Percentiles rank a stretch among this genome's conserved stretches.
Conservation (phyloP, 2,888 invertebrate genomes). For the Gisinianus flammeolus region DNA sequence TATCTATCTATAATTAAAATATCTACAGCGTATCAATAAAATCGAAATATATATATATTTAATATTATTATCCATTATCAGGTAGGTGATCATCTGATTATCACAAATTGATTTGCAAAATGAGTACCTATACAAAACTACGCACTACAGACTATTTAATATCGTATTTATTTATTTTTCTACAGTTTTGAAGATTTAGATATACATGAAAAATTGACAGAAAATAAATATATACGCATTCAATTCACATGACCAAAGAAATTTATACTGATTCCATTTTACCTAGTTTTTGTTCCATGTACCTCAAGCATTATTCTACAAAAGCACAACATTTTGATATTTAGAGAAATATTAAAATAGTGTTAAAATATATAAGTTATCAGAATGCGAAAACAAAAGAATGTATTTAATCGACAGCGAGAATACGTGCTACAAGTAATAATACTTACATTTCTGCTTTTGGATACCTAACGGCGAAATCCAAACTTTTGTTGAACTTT, state of each 20-base stretch:
- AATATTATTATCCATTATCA: too few relatives aligned
- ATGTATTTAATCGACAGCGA: background rate
- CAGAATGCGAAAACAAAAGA: background rate
- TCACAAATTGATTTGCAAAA: too few relatives aligned
- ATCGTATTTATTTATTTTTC: too few relatives aligned
- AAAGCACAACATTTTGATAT: background rate
- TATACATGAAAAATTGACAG: background rate
- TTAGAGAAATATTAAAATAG: background rate
- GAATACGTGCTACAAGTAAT: background rate
- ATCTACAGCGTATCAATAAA: too few relatives aligned
- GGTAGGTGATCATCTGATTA: too few relatives aligned
- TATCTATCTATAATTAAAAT: too few relatives aligned
- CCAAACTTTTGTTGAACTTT: constrained; percentile 1
- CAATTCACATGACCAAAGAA: background rate
- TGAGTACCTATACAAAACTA: too few relatives aligned
- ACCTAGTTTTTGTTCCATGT: background rate
- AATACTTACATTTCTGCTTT: background rate
- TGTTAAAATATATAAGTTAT: background rate
- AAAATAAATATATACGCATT: background rate
- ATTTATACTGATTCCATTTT: background rate
- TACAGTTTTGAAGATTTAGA: background rate
- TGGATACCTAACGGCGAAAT: background rate
- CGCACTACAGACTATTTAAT: too few relatives aligned
- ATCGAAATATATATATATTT: too few relatives aligned
- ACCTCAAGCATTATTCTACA: too few relatives aligned